Evolutionary conservation across 2,888 invertebrate species (phyloP).

Genomic region (Philhelius pedissequus): DNA sequence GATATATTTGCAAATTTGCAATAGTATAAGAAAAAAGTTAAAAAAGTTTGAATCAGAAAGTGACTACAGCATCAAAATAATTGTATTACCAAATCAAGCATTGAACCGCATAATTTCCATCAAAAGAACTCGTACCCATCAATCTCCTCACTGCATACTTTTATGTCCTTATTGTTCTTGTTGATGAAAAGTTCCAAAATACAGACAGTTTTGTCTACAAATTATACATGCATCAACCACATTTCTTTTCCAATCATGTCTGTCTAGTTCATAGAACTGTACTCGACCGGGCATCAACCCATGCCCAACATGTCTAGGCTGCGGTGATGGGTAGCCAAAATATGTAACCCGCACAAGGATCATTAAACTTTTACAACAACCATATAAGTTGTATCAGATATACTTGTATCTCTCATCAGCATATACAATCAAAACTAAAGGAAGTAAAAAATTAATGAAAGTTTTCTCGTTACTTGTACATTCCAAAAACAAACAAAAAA

Average conservation of each 20-base stretch:
- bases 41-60: too few relatives aligned
- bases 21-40: too few relatives aligned
- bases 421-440: constrained; percentile 10
- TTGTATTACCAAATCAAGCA: not conserved
- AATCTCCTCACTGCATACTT: too few relatives aligned
- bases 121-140: not conserved
- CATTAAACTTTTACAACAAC: constrained; percentile 49
- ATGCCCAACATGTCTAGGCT: not conserved
- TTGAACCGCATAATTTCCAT: not conserved
- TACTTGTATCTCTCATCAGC: not conserved
- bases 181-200: constrained; percentile 1
- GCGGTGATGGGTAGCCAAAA: constrained; percentile 33
- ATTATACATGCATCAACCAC: not conserved
- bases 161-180: not conserved
- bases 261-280: constrained; percentile 15
- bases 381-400: constrained; percentile 4
- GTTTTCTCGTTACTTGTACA: constrained; percentile 50
- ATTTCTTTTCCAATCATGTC: not conserved
- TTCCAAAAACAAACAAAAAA: not conserved
- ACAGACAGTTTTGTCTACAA: not conserved
- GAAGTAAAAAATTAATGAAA: constrained; percentile 28
- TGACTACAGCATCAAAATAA: too few relatives aligned
- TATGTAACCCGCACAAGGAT: constrained; percentile 42
- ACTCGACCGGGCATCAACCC: constrained; percentile 9
- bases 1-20: too few relatives aligned